Conservation (phyloP, 2,113 vertebrate species). For the Anarhynchus alexandrinus region DNA sequence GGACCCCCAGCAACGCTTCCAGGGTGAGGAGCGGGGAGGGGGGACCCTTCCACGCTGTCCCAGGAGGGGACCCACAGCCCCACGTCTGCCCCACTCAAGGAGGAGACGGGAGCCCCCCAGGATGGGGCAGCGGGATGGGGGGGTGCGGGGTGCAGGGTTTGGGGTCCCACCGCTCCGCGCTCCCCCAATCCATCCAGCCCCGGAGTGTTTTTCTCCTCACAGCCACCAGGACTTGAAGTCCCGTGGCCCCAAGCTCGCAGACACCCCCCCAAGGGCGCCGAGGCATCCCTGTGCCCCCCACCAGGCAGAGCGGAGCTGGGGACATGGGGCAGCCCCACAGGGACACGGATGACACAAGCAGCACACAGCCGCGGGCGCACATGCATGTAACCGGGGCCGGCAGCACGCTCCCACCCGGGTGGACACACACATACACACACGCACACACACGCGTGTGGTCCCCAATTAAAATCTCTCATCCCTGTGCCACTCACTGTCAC, state of each 20-base stretch:
- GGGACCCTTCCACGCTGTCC: neutral
- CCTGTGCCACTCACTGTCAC: neutral
- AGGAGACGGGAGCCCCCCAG: neutral
- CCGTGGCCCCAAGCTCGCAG: neutral
- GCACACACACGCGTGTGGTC: too few relatives aligned
- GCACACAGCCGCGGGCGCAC: neutral
- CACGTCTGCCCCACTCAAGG: neutral
- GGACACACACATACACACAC: too few relatives aligned
- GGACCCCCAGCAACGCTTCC: conserved; percentile 75
- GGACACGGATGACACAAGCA: neutral
- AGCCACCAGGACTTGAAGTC: neutral
- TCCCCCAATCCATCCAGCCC: neutral
- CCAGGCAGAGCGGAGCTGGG: neutral
- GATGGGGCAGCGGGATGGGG: neutral
- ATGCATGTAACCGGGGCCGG: neutral
- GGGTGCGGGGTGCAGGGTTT: neutral
- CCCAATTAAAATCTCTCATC: neutral
- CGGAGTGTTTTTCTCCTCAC: neutral
- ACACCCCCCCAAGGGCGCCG: fast-evolving
- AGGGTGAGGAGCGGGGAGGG: conserved; percentile 62
- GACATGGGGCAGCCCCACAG: neutral
- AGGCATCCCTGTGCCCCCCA: neutral
- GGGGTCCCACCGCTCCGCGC: neutral
- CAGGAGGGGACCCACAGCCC: neutral
- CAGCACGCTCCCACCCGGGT: neutral